Conservation (phyloP, 1,140 invertebrate genomes). For the Argopecten irradians region DNA sequence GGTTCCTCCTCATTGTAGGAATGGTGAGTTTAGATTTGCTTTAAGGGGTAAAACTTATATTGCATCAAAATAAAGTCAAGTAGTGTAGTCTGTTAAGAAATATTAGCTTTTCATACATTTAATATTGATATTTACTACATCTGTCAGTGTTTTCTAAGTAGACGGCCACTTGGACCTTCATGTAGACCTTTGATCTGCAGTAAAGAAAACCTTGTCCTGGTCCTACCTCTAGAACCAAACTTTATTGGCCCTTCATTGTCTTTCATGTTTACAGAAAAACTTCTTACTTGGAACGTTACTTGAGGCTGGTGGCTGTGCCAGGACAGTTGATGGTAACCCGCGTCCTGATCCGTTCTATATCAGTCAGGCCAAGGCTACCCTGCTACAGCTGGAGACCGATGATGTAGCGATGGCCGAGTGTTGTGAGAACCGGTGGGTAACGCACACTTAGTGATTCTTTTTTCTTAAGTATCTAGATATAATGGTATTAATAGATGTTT, state of each 20-base stretch:
- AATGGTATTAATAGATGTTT: neutral
- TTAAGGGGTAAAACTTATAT: neutral
- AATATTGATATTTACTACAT: neutral
- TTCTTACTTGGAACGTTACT: constrained; percentile 69
- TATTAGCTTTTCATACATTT: neutral
- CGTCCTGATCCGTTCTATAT: constrained; percentile 74
- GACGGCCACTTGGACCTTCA: neutral
- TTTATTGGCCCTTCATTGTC: neutral
- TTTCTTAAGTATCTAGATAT: neutral
- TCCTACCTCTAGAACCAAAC: too few species aligned
- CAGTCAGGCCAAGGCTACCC: constrained; percentile 76
- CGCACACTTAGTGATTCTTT: neutral
- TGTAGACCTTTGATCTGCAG: too few species aligned
- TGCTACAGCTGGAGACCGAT: constrained; percentile 75
- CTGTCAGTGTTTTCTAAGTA: neutral
- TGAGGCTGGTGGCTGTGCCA: constrained; percentile 73
- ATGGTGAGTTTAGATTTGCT: constrained; percentile 69
- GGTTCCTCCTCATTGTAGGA: constrained; percentile 76
- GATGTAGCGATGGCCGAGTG: constrained; percentile 69
- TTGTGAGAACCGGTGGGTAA: constrained; percentile 72
- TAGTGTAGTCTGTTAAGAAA: neutral
- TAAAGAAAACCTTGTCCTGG: too few species aligned
- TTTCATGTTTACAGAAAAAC: constrained; percentile 69
- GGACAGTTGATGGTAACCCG: constrained; percentile 54
- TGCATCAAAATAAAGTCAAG: neutral